Conservation (phyloP, 2,888 invertebrate species). For the Heteromyza rotundicornis region DNA sequence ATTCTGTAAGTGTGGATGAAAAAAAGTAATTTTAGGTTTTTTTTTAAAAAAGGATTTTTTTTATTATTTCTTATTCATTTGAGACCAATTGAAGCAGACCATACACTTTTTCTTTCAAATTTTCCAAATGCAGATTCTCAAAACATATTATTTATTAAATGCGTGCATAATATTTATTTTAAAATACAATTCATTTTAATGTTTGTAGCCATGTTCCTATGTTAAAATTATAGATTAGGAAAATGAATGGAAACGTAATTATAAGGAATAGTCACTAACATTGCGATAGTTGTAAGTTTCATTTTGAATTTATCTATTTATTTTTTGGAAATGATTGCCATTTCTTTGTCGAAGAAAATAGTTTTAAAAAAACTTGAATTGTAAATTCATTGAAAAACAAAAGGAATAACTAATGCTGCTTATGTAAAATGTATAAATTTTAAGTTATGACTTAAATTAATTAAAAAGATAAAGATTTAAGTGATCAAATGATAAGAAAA, state of each 20-base stretch:
- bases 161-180: too few relatives aligned
- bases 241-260: background rate
- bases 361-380: background rate
- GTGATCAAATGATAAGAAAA: background rate
- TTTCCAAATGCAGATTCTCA: too few relatives aligned
- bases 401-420: conserved; percentile 34
- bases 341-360: conserved; percentile 10
- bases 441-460: background rate
- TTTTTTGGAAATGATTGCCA: conserved; percentile 14
- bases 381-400: background rate
- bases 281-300: conserved; percentile 12
- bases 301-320: conserved; percentile 23
- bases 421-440: conserved; percentile 39
- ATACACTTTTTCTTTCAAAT: too few relatives aligned
- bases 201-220: too few relatives aligned
- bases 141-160: too few relatives aligned
- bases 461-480: background rate
- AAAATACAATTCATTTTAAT: too few relatives aligned
- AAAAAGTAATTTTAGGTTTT: too few relatives aligned
- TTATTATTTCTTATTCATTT: too few relatives aligned
- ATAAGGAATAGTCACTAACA: conserved; percentile 17
- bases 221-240: conserved; percentile 14
- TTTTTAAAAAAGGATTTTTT: too few relatives aligned
- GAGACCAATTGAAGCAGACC: too few relatives aligned
- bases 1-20: conserved; percentile 54